Evolutionary conservation across 2,113 vertebrate genomes (phyloP), one percentile per base, ranked within the genome.

Genomic region (Pica pica): DNA sequence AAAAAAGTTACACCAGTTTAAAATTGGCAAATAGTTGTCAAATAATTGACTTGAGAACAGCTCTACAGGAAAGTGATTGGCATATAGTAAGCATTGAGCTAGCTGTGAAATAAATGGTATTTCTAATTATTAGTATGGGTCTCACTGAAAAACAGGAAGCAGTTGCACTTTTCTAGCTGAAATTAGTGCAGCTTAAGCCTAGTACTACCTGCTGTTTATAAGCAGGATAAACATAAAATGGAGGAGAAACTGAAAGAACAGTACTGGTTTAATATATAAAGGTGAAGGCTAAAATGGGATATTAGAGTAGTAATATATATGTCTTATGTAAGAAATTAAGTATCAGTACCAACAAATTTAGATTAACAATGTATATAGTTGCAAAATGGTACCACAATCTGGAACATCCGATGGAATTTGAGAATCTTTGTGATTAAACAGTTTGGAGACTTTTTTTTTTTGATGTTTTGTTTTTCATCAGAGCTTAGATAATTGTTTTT

Each of bases 31-130:
- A 41, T 39, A 63, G 9, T 21, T 44, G 9, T 17, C 13, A 70
- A 70, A 70, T 31, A 55, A 41, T n/a, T 56, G 16, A 19, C 19
- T 67, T 59, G 37, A 74, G 23, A 74, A 28, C 28, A 52, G 3
- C 13, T 16, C 39, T 59, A 13, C 16, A n/a, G 19, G 16, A 30
- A 59, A 52, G 9, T 67, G 44, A 26, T 26, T 60, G 69, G 24
- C 16, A 75, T 46, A 68, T 15, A 26, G 28, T 17, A 50, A 44
- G 9, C 15, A 39, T 13, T 0, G 0, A 74, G 16, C 6, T 74
- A 69, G 31, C 35, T 84, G 59, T 70, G 74, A 78, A 88, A 56
- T 3, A 86, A 75, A 47, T 9, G 13, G 2, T 23, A 33, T 73
- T 77, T 81, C 11, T 52, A 61, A 83, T 65, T 80, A 31, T 37